These are phyloP conservation scores for Okamejei kenojei DNA, from an alignment of 2,797 vertebrate genomes.

Conservation along the genomic window DNA sequence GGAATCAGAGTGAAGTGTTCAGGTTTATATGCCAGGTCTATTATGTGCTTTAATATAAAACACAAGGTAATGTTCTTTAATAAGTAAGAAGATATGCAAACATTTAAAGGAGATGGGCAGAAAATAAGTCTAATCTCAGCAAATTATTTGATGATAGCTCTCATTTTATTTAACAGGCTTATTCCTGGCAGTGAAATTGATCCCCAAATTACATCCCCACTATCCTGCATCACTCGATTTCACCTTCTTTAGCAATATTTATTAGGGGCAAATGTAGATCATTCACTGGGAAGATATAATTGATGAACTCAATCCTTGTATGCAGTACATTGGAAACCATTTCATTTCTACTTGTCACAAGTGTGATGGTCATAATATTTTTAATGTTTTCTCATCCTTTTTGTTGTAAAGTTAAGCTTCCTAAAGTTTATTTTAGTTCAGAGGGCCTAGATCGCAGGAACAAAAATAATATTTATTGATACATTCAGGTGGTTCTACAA, in stretches of 20 bases:
- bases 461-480: background rate
- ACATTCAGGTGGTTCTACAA: background rate
- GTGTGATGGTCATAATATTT: background rate
- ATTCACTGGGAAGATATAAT: background rate
- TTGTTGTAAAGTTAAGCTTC: background rate
- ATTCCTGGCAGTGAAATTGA: background rate
- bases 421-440: background rate
- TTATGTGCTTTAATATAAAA: background rate
- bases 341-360: background rate
- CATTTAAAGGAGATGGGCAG: background rate
- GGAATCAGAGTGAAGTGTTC: background rate
- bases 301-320: background rate
- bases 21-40: background rate
- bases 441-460: background rate
- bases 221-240: background rate
- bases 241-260: background rate
- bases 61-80: background rate
- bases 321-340: background rate
- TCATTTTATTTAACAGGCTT: background rate
- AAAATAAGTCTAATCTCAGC: background rate
- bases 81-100: background rate
- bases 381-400: background rate
- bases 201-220: background rate
- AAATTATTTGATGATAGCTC: background rate
- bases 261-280: background rate